phyloP scores from a whole-genome alignment of 2,888 invertebrate genomes.

The Nephrotoma appendiculata region DNA sequence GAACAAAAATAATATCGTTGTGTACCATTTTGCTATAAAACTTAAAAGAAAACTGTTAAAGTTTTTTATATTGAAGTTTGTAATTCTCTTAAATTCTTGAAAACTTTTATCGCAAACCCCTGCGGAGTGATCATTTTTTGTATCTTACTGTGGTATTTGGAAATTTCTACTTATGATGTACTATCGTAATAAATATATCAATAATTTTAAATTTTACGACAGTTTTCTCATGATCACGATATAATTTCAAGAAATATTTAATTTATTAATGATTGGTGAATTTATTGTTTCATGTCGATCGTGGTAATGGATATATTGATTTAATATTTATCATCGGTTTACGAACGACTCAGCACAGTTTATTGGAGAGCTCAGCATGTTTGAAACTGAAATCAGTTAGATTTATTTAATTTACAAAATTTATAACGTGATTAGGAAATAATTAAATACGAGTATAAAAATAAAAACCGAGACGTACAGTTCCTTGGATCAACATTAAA shows the following conservation, averaged over 20 bases:
- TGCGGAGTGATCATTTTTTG: neutral
- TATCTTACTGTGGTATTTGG: neutral
- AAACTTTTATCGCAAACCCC: neutral
- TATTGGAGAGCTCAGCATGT: too few species aligned
- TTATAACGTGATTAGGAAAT: too few species aligned
- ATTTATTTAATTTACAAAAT: too few species aligned
- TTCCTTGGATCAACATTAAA: too few species aligned
- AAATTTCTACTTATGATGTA: neutral
- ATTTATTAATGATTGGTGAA: neutral
- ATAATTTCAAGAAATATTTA: neutral
- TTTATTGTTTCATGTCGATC: neutral
- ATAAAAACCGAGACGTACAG: too few species aligned
- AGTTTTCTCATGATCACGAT: neutral
- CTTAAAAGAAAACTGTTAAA: too few species aligned
- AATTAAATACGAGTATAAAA: too few species aligned
- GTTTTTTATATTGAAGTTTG: neutral
- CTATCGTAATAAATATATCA: neutral
- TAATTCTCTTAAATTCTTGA: neutral
- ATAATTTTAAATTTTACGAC: neutral
- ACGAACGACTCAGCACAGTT: too few species aligned
- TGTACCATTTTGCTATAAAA: too few species aligned
- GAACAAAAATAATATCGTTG: neutral
- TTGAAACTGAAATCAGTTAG: too few species aligned
- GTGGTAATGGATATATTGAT: too few species aligned
- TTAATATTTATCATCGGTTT: too few species aligned